phyloP scores from a whole-genome alignment of 1,140 invertebrate species.

The Acyrthosiphon pisum region DNA sequence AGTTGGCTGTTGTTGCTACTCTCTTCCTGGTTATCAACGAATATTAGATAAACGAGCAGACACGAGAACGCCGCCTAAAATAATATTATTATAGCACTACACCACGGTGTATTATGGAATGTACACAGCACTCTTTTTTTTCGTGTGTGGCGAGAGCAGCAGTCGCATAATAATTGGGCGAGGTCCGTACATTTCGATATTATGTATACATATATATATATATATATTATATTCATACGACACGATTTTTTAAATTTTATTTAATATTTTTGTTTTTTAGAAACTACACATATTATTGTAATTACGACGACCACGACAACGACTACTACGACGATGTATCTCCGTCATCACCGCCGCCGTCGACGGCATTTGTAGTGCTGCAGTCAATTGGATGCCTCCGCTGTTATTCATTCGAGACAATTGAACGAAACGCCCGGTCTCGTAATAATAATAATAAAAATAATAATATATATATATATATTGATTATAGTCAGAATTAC shows the following conservation, averaged over 20 bases:
- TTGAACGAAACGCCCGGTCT: neutral
- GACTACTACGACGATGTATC: neutral
- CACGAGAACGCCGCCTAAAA: neutral
- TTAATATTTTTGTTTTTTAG: constrained; percentile 7
- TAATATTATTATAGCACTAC: neutral
- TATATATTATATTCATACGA: constrained; percentile 1
- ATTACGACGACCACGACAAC: neutral
- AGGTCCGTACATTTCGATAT: neutral
- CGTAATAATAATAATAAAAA: neutral
- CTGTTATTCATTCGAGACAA: constrained; percentile 35
- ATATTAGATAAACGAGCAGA: neutral
- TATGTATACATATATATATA: neutral
- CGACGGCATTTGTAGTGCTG: constrained; percentile 49
- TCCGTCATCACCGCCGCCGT: neutral
- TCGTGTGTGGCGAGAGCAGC: neutral
- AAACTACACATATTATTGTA: constrained; percentile 1
- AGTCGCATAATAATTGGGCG: neutral
- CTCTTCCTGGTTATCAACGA: constrained; percentile 17
- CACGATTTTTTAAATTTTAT: neutral
- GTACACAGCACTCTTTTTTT: neutral
- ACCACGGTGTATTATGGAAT: neutral
- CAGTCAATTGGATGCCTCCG: constrained; percentile 30
- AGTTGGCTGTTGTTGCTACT: neutral
- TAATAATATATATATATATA: neutral
- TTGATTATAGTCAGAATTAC: constrained; percentile 49